A percentile compares a stretch with the other conserved stretches of the same genome.
These are phyloP conservation scores for Iselma pallidipennis DNA, from an alignment of 2,888 invertebrate genomes.

Conservation along the genomic window DNA sequence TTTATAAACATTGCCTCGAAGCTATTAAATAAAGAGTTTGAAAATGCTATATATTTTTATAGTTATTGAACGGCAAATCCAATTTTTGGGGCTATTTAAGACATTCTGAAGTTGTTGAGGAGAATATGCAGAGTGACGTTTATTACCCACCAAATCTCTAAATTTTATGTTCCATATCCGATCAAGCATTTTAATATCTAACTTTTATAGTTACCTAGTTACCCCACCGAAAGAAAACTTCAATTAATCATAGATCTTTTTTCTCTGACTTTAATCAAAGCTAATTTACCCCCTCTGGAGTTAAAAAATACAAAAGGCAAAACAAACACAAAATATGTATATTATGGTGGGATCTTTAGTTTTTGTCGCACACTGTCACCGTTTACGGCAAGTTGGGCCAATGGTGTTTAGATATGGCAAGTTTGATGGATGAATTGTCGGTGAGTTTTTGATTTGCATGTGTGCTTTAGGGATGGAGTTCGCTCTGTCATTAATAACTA, in stretches of 20 bases:
- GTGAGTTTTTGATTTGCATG: conserved; percentile 25
- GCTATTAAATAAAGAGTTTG: conserved; percentile 57
- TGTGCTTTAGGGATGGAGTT: conserved; percentile 19
- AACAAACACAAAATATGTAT: background rate
- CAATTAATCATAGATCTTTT: background rate
- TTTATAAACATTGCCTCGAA: conserved; percentile 56
- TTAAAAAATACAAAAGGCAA: background rate
- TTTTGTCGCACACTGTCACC: too few relatives aligned
- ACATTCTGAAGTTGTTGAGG: conserved; percentile 46
- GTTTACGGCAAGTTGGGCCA: background rate
- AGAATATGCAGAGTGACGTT: conserved; percentile 55
- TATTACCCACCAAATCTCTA: conserved; percentile 50
- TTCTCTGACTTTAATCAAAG: background rate
- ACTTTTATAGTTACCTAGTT: conserved; percentile 32
- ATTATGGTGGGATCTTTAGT: background rate
- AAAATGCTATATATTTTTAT: conserved; percentile 57
- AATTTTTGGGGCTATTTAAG: conserved; percentile 58
- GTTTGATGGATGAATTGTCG: conserved; percentile 25
- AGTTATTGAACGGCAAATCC: conserved; percentile 58
- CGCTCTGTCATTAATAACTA: conserved; percentile 47
- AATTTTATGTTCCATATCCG: conserved; percentile 51
- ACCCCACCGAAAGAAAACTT: background rate
- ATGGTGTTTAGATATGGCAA: background rate
- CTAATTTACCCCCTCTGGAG: background rate
- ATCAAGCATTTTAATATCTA: conserved; percentile 47